Percentiles rank a stretch among this genome's conserved stretches.
These are phyloP conservation scores for Phallusia fumigata DNA, from an alignment of 23 tunicate species.

Conservation along the genomic window DNA sequence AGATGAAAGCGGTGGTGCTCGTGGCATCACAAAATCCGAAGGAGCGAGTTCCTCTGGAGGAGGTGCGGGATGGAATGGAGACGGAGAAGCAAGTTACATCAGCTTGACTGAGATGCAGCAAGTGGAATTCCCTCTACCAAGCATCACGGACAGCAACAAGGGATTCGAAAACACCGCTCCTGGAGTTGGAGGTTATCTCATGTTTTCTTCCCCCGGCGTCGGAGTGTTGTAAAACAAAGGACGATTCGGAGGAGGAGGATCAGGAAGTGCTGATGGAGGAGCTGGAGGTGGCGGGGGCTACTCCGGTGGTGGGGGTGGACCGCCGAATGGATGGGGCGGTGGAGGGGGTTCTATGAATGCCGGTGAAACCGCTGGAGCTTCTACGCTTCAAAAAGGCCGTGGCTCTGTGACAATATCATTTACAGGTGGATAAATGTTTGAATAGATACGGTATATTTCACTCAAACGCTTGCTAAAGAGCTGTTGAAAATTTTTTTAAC, in stretches of 20 bases:
- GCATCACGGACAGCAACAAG: constrained; percentile 20
- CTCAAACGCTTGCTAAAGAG: too few species aligned
- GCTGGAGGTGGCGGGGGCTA: constrained; percentile 94
- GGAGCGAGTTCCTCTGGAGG: constrained; percentile 68
- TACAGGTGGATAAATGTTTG: constrained; percentile 46
- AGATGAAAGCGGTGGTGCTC: constrained; percentile 50
- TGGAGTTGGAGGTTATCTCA: constrained; percentile 80
- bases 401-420: constrained; percentile 78
- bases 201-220: constrained; percentile 17
- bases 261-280: constrained; percentile 85
- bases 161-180: constrained; percentile 28
- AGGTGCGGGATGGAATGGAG: constrained; percentile 67
- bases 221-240: constrained; percentile 62
- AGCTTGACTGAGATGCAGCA: background rate
- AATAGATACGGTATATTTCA: too few species aligned
- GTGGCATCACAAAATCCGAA: constrained; percentile 12
- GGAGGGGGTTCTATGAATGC: constrained; percentile 86
- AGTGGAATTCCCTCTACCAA: constrained; percentile 45
- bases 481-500: too few species aligned
- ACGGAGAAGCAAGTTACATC: constrained; percentile 43
- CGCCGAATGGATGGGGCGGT: constrained; percentile 86
- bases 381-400: constrained; percentile 24
- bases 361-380: constrained; percentile 43
- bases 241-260: constrained; percentile 94
- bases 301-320: constrained; percentile 91